These are phyloP conservation scores for Andrena trimmerana DNA, from an alignment of 2,888 invertebrate species.

Conservation along the genomic window DNA sequence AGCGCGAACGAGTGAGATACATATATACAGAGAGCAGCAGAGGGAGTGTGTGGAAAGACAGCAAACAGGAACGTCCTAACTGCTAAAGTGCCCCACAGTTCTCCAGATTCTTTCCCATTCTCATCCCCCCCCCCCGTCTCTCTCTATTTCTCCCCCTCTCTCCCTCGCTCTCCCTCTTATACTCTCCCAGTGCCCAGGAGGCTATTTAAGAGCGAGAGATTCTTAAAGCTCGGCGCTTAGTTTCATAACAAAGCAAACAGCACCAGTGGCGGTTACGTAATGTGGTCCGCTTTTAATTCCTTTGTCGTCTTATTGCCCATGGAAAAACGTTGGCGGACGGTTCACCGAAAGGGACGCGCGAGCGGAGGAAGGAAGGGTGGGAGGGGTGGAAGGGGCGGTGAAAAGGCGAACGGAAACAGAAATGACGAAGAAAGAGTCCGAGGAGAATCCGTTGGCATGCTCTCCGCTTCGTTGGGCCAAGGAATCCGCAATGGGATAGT, in stretches of 20 bases:
- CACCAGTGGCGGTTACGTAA: conserved; percentile 55
- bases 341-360: background rate
- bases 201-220: conserved; percentile 75
- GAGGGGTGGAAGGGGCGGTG: background rate
- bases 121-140: conserved; percentile 8
- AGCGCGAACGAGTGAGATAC: conserved; percentile 9
- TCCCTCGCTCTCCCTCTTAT: conserved; percentile 1
- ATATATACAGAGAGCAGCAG: conserved; percentile 23
- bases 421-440: conserved; percentile 6
- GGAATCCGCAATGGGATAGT: conserved; percentile 44
- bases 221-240: conserved; percentile 73
- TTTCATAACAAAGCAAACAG: conserved; percentile 70
- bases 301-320: conserved; percentile 51
- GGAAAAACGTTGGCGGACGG: conserved; percentile 18
- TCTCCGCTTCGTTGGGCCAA: conserved; percentile 33
- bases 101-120: conserved; percentile 38
- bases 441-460: conserved; percentile 30
- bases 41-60: conserved; percentile 49
- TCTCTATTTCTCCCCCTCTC: conserved; percentile 21
- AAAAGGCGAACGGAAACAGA: conserved; percentile 17
- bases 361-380: background rate
- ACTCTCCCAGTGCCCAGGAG: conserved; percentile 46
- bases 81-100: conserved; percentile 57
- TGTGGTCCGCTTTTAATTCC: conserved; percentile 67
- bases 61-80: conserved; percentile 64